Base-by-base conservation (phyloP, 2,888 invertebrate genomes). In the Oligia latruncula region DNA sequence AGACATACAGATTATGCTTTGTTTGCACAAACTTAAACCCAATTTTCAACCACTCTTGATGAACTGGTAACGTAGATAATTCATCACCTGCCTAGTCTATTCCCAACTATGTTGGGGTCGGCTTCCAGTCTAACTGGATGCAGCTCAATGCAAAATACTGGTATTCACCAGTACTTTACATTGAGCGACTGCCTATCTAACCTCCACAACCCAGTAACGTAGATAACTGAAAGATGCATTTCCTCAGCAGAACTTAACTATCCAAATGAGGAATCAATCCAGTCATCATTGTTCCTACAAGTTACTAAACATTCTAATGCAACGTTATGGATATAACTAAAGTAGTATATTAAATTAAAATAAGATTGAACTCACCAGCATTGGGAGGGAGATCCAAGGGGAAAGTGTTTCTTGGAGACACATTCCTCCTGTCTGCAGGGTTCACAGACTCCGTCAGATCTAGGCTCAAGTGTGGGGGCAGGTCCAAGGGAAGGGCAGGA, bases 361-460 rank as follows among this genome's bases (percentile, higher is more conserved):
- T 29, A 60, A 82, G 13, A 60, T 35, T 68, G 9, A 20, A 88
- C 91, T 93, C 84, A 96, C 97, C 96, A 87, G 96, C 95, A 94
- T 95, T 96, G 74, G 95, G 93, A 52, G 97, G 97, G 49, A 97
- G 93, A 87, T 97, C 97, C 85, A 97, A 90, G 3, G 97, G 97
- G 82, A 97, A 97, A 43, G 93, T 95, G 84, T 92, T 94, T 81
- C 95, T 93, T 17, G 96, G 96, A 71, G 96, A 96, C 76, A 94
- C 93, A 89, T 96, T 96, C 81, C 96, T 94, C 58, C 96, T 93
- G 82, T 96, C 96, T 40, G 94, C 95, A 0, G 95, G 94, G 82
- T 97, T 97, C 40, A 97, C 96, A 15, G 97, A 97, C 83, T 97
- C 97, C 0, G 97, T 97, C 74, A 97, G 93, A 86, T 97, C 97